These are phyloP conservation scores for Pteronura brasiliensis DNA, from an alignment of 2,113 vertebrate species.

Conservation along the genomic window DNA sequence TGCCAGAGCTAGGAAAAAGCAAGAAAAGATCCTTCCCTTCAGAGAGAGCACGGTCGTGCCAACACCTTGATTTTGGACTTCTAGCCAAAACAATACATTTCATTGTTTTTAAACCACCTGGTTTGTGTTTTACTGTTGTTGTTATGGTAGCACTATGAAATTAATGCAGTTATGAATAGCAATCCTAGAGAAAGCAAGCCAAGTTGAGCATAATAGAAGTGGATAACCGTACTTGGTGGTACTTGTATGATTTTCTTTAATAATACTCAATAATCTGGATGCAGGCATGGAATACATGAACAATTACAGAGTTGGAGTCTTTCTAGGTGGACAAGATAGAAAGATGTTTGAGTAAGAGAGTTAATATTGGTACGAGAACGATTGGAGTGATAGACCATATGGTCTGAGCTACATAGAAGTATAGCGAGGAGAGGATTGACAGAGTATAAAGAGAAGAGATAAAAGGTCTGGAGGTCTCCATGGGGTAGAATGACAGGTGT, in stretches of 20 bases:
- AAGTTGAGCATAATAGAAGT: neutral
- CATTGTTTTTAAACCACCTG: neutral
- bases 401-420: neutral
- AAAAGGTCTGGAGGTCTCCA: neutral
- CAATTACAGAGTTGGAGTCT: neutral
- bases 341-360: neutral
- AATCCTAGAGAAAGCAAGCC: neutral
- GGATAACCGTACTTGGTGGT: neutral
- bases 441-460: neutral
- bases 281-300: neutral
- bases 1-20: neutral
- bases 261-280: neutral
- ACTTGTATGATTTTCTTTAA: neutral
- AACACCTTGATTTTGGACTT: neutral
- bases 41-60: neutral
- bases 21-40: neutral
- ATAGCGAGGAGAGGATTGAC: neutral
- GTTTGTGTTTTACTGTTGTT: neutral
- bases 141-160: neutral
- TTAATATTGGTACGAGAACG: neutral
- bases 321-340: neutral
- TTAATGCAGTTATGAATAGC: neutral
- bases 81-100: neutral
- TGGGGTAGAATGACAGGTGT: neutral
- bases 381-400: neutral